Evolutionary conservation across 2,113 vertebrate species (phyloP), one percentile per base, ranked within the genome.

Genomic region (Anser cygnoides): DNA sequence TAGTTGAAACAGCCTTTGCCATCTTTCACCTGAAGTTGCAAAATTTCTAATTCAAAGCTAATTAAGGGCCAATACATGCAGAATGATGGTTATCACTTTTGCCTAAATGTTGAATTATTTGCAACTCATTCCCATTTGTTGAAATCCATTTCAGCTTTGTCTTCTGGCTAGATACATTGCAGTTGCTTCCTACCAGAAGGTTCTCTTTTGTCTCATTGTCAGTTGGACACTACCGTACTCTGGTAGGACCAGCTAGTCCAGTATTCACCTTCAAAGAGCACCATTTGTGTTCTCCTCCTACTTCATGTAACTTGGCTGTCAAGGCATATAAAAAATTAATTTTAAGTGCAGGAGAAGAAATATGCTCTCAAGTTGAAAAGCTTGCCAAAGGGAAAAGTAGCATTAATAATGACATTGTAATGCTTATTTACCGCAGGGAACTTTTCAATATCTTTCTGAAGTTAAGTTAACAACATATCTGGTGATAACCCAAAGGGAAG

Each of bases 271-370:
- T 71, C 90, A 52, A 22, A 16, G 35, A 55, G 26, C 49, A 33
- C 28, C n/a, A 23, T 52, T 68, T 81, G 41, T 4, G 3, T 65
- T 95, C 76, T 68, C 35, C 54, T 77, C 35, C 54, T 77, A 54
- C n/a, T 39, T 79, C 85, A 90, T 65, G 71, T 43, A 93, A 84
- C 61, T 76, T 59, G 79, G 54, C 54, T 87, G 44, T 61, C 73
- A 95, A 83, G 39, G 44, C 58, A 63, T 46, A 63, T 2, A 88
- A 91, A 93, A 91, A 93, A 80, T 90, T 94, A 86, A 95, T 93
- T 94, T 28, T 68, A 84, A 87, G 11, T 79, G 33, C 74, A 86
- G 23, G 21, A 83, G 16, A 84, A 85, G 31, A 95, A 93, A 95
- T 74, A 55, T 1, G 54, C 23, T 74, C 43, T 83, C 78, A 94